Base-by-base conservation (phyloP, 2,797 vertebrate species). In the Podargus strigoides region DNA sequence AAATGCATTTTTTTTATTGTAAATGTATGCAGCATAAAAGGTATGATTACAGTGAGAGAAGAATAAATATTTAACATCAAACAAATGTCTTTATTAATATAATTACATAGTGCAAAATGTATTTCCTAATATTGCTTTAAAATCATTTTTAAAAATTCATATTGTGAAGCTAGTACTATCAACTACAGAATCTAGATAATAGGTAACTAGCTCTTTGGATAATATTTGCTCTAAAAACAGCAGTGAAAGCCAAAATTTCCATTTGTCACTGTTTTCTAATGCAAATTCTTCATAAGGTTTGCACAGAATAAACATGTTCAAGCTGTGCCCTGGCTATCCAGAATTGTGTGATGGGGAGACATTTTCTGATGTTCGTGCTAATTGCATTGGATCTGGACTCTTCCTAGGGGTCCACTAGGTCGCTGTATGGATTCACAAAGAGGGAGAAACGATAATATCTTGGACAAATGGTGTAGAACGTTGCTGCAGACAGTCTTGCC, bases 11-110 rank as follows among this genome's bases (percentile, higher is more conserved):
- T 93, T 89, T 91, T 74, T 9, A 1, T 67, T 83, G 56, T 82
- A 89, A 95, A 93, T 92, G 13, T 84, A 79, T 86, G 85, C n/a
- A 4, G 39, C 70, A 89, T 86, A 68, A 72, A 70, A 95, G 87
- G 37, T 70, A 58, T 90, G 91, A 93, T 86, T 93, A 87, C 73
- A 85, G 41, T n/a, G 72, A 92, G 46, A 76, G 47, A 90, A 93
- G 37, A 92, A 86, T 91, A 96, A 96, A 97, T 97, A 96, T 96
- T 97, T 95, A 91, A 93, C 87, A 70, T 95, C 76, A 94, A 96
- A 96, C 77, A 97, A 84, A 92, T 88, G 87, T 88, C 68, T 92
- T 94, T 92, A 90, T 95, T 96, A 95, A 95, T 96, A 78, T 81
- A 96, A 96, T 95, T 87, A 75, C 74, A 75, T 81, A 62, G 76